These are phyloP conservation scores for Tethea ocularis DNA, from an alignment of 2,888 invertebrate genomes.

Conservation along the genomic window DNA sequence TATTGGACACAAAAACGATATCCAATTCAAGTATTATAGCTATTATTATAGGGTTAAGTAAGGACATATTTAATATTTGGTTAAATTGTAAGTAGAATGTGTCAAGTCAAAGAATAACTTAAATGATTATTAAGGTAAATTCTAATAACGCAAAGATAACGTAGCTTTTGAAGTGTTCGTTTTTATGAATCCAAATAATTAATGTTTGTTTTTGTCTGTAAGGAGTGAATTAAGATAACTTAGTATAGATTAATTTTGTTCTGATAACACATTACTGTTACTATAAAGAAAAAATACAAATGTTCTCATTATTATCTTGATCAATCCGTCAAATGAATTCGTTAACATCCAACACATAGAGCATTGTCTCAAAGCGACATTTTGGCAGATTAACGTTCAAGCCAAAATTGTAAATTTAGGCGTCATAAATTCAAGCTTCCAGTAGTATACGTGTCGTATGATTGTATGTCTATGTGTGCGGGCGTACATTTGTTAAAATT, in stretches of 20 bases:
- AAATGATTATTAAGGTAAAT: too few species aligned
- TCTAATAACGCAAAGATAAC: too few species aligned
- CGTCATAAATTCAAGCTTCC: conserved; percentile 8
- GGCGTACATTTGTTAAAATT: not conserved
- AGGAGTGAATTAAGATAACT: too few species aligned
- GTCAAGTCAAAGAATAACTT: too few species aligned
- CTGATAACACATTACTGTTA: not conserved
- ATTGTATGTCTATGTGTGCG: not conserved
- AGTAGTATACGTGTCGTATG: not conserved
- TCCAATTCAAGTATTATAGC: too few species aligned
- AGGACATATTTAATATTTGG: too few species aligned
- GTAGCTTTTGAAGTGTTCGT: too few species aligned
- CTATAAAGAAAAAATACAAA: not conserved
- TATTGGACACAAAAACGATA: too few species aligned
- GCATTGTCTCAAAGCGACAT: not conserved
- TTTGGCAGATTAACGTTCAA: conserved; percentile 10
- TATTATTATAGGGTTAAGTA: too few species aligned
- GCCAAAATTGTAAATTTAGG: conserved; percentile 10
- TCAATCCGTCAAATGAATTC: not conserved
- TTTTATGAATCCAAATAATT: too few species aligned
- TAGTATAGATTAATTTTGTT: not conserved
- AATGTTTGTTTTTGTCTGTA: too few species aligned
- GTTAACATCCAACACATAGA: not conserved
- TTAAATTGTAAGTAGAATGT: too few species aligned
- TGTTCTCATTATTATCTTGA: not conserved